Conservation (phyloP, 2,888 invertebrate species). For the Tachystola acroxantha region DNA sequence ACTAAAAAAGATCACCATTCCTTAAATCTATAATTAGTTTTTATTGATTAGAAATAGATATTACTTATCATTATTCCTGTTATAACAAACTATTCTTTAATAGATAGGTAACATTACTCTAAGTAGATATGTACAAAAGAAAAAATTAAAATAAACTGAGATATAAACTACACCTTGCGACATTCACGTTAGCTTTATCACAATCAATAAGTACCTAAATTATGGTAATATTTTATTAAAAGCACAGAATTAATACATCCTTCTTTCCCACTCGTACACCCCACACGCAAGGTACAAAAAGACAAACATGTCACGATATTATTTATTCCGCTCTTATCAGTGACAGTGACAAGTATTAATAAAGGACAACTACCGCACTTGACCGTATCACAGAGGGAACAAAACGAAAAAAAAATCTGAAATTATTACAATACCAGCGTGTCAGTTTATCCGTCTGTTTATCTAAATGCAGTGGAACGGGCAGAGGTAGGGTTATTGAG, state of each 20-base stretch:
- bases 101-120: no score
- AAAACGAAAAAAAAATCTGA: conserved; percentile 43
- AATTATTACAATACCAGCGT: conserved; percentile 60
- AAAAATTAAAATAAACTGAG: no score
- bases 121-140: no score
- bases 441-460: conserved; percentile 51
- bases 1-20: no score
- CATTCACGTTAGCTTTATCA: no score
- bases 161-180: no score
- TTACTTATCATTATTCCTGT: no score
- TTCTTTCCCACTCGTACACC: conserved; percentile 16
- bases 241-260: conserved; percentile 4
- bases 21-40: no score
- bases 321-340: conserved; percentile 54
- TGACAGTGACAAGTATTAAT: conserved; percentile 73
- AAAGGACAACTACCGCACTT: conserved; percentile 64
- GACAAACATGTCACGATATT: conserved; percentile 59
- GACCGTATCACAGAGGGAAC: conserved; percentile 16
- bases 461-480: conserved; percentile 58
- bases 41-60: no score
- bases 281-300: conserved; percentile 34
- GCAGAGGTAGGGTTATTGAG: conserved; percentile 44
- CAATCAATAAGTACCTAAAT: background rate
- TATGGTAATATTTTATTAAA: background rate
- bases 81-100: no score